Evolutionary conservation across 2,888 invertebrate genomes (phyloP).

Genomic region (Thelaira solivaga): DNA sequence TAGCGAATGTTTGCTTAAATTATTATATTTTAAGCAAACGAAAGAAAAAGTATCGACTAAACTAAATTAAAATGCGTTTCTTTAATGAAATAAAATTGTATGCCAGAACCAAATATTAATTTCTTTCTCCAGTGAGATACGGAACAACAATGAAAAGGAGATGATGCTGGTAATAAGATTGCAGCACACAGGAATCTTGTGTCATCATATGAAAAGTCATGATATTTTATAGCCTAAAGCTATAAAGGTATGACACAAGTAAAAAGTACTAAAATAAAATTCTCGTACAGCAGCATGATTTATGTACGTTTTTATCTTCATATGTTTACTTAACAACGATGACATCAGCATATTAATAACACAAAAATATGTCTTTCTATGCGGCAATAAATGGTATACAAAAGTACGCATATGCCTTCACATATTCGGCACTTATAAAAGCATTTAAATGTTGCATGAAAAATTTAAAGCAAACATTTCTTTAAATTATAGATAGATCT

Average conservation of each 20-base stretch:
- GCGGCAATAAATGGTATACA: too few relatives aligned
- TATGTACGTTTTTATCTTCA: conserved; percentile 15
- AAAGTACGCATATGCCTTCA: too few relatives aligned
- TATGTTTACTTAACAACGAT: conserved; percentile 30
- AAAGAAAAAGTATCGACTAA: neutral
- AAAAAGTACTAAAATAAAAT: too few relatives aligned
- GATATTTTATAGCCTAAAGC: conserved; percentile 42
- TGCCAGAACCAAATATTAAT: conserved; percentile 5
- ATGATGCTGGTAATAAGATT: neutral
- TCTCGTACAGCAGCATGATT: neutral
- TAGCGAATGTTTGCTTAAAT: too few relatives aligned
- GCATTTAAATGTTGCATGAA: too few relatives aligned
- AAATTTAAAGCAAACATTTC: too few relatives aligned
- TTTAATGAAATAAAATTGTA: conserved; percentile 28
- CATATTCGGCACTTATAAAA: too few relatives aligned
- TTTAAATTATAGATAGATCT: too few relatives aligned
- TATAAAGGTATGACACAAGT: too few relatives aligned
- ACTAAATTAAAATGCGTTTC: neutral
- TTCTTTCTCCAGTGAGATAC: neutral
- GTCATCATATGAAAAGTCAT: conserved; percentile 36
- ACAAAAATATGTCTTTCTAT: neutral
- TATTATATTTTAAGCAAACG: neutral
- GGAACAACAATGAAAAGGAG: neutral
- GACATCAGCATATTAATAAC: conserved; percentile 30
- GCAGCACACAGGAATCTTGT: conserved; percentile 1